Percentiles rank a stretch among this genome's conserved stretches.
phyloP scores from a whole-genome alignment of 2,113 vertebrate genomes.

The Onychostoma macrolepis region DNA sequence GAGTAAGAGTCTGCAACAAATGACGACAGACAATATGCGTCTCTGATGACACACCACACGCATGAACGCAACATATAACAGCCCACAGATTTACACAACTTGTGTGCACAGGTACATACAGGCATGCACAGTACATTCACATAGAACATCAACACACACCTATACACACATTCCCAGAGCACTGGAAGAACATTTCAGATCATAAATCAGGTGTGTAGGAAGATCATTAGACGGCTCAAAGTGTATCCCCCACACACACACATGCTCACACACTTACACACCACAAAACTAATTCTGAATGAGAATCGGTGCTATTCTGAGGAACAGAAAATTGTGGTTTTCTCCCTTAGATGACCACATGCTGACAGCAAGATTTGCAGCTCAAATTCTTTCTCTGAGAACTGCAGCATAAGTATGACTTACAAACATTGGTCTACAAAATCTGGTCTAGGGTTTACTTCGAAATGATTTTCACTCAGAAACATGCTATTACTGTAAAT shows the following conservation, averaged over 20 bases:
- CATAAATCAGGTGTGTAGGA: slow-evolving; percentile 41
- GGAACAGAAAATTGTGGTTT: background rate
- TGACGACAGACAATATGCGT: background rate
- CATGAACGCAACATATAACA: slow-evolving; percentile 5
- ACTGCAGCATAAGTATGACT: background rate
- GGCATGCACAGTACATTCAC: slow-evolving; percentile 35
- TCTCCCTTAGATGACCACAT: background rate
- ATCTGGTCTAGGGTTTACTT: background rate
- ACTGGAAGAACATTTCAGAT: slow-evolving; percentile 1
- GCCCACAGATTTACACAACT: slow-evolving; percentile 4
- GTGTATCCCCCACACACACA: background rate
- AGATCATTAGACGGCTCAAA: slow-evolving; percentile 37
- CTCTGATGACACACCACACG: slow-evolving; percentile 23
- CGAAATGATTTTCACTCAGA: background rate
- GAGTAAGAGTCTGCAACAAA: background rate
- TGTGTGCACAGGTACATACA: slow-evolving; percentile 33
- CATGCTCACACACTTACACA: background rate
- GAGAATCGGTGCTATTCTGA: background rate
- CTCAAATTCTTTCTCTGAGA: background rate
- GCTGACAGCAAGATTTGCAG: slow-evolving; percentile 3
- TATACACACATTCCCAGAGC: background rate
- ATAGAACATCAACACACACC: slow-evolving; percentile 29
- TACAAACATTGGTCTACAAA: background rate
- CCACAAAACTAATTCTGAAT: background rate
- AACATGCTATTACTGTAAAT: background rate